Evolutionary conservation across 1,140 invertebrate species (phyloP), one percentile per base, ranked within the genome.

Genomic region (Dolichoris vasculosae): DNA sequence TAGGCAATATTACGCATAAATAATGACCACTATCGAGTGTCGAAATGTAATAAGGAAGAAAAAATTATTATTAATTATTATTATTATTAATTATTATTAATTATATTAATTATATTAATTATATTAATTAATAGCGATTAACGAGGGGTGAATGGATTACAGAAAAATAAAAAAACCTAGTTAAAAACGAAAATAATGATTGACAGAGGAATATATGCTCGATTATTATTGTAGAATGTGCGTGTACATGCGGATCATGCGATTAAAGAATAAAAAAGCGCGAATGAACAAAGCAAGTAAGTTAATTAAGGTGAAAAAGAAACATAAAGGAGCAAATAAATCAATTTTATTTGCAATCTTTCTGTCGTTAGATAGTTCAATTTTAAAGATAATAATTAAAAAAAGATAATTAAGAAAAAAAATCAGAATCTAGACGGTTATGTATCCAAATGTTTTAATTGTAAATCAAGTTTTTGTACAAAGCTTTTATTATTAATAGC

Each of bases 401-500:
- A 71, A 78, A 77, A 86, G 86, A 87, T 89, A 87, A 86, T 67
- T 82, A 83, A 85, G 64, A 84, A 85, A 73, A n/a, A 85, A 83
- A 84, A 87, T 84, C 89, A 90, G 90, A 90, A 90, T 90, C 89
- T 90, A 90, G 89, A 89, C 88, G 89, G 88, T 92, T 92, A 89
- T 89, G 89, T 92, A 93, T 91, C 89, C 89, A 91, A 92, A 91
- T 91, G 91, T 93, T 93, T 93, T 93, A 92, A 92, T 92, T 92
- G 90, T 93, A 93, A 91, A 93, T 93, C 91, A 87, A 92, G 90
- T 92, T 86, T 93, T 93, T 93, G 92, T 93, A 93, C 91, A 93
- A 92, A 93, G 90, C 89, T 93, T 92, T 93, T 93, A 92, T 92
- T 92, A 92, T 91, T 90, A 89, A 89, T 92, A 91, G 89, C 88